A percentile compares a stretch with the other conserved stretches of the same genome.
phyloP scores from a whole-genome alignment of 2,797 vertebrate species.

The Hipposideros larvatus region DNA sequence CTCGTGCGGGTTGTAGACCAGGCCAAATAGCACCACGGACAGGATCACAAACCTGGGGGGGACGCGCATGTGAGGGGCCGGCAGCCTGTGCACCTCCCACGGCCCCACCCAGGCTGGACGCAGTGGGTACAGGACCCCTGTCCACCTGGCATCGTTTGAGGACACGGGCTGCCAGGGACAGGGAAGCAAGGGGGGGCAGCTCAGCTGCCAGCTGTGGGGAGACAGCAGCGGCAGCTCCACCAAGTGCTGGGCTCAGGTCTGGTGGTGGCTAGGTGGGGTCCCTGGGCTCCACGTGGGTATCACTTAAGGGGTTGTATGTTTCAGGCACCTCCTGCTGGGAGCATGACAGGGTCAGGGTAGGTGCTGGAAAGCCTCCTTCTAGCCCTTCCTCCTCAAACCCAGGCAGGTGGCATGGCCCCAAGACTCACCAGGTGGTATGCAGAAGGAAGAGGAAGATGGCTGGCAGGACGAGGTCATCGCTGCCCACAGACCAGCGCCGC shows the following conservation, averaged over 20 bases:
- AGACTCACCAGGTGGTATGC: slow-evolving; percentile 97
- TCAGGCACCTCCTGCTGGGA: neutral
- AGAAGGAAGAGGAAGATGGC: slow-evolving; percentile 98
- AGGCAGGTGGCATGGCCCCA: neutral
- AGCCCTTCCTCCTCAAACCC: neutral
- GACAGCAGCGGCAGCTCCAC: rapidly evolving
- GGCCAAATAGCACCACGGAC: slow-evolving; percentile 98
- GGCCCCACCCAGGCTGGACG: neutral
- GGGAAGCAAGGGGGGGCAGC: neutral
- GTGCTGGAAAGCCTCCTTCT: neutral
- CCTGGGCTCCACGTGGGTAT: neutral
- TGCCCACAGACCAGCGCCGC: slow-evolving; percentile 99
- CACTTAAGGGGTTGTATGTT: neutral
- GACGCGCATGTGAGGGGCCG: neutral
- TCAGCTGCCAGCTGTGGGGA: neutral
- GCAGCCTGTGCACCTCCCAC: rapidly evolving
- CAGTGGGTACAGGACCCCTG: rapidly evolving
- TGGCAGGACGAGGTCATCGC: slow-evolving; percentile 99
- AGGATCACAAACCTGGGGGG: slow-evolving; percentile 96
- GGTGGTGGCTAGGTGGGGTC: rapidly evolving
- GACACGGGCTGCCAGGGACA: neutral
- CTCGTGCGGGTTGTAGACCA: slow-evolving; percentile 95
- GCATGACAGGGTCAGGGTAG: neutral
- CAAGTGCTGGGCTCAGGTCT: neutral
- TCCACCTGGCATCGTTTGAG: neutral